Conservation (phyloP, 2,113 vertebrate genomes). For the Gymnocephalus cernua region DNA sequence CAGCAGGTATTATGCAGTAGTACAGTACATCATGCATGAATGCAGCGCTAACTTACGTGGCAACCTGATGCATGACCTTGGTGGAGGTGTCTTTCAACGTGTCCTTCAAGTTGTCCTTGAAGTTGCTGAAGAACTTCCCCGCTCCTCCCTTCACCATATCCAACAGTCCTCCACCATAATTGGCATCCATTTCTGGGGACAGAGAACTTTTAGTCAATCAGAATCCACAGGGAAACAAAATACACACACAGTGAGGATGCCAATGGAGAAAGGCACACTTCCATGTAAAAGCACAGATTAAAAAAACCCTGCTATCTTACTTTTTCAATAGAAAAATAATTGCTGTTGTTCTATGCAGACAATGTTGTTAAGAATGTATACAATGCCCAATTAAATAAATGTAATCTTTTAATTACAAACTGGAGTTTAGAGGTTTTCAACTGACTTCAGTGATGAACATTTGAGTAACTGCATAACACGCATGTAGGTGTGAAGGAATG, state of each 20-base stretch:
- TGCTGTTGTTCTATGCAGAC: neutral
- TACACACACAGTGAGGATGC: neutral
- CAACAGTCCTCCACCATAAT: constrained; percentile 93
- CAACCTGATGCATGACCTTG: constrained; percentile 97
- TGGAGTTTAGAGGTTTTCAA: neutral
- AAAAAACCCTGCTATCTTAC: neutral
- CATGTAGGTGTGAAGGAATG: constrained; percentile 25
- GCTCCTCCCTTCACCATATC: constrained; percentile 99
- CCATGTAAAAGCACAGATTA: neutral
- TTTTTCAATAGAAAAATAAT: neutral
- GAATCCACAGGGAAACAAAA: constrained; percentile 25
- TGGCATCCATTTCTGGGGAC: constrained; percentile 94
- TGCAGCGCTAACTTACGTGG: constrained; percentile 87
- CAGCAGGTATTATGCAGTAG: neutral
- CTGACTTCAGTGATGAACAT: neutral
- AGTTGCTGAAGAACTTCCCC: constrained; percentile 97
- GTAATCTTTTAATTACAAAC: neutral
- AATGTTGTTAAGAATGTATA: neutral
- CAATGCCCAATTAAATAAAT: neutral
- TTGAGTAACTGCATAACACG: constrained; percentile 38
- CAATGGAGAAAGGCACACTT: neutral
- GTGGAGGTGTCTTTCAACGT: constrained; percentile 98
- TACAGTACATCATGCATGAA: neutral
- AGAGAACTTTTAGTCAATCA: constrained; percentile 79
- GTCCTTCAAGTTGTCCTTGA: constrained; percentile 99